Base-by-base conservation (phyloP, 2,888 invertebrate genomes). In the Podotricha telesiphe region DNA sequence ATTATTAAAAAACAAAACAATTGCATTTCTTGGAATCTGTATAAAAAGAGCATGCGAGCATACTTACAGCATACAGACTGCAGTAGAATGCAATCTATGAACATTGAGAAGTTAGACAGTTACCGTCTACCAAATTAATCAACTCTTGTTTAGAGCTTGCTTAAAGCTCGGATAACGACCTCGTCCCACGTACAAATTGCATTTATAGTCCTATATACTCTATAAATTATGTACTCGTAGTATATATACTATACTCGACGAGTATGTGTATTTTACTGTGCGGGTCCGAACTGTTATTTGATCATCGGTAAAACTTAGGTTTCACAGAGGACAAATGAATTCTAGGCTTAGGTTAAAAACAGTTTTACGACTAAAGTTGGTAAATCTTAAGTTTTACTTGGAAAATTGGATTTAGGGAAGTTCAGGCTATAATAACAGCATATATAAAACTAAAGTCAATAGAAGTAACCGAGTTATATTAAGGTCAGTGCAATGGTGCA, bases 81-180 rank as follows among this genome's bases (percentile, higher is more conserved):
- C 42, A 59, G 42, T 45, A n/a, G 47, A 65, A 55, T 69, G 53
- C 65, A 69, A 65, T 69, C 55, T 61, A 48, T 42, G n/a, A 22
- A 55, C 58, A 62, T 65, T 62, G 69, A 51, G 42, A 53, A 61
- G 61, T 69, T 65, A 65, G 65, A 65, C 55, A 69, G 65, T 62
- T 65, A 42, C 62, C 48, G 55, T 55, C 59, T 66, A 42, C 61
- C 20, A 51, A 69, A 69, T 65, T 69, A 69, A 69, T 66, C 61
- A 65, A 62, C 37, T 69, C 51, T 34, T 45, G 59, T 61, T 51
- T 50, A 58, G 48, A 50, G 59, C 28, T 59, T 59, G 58, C 40
- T 17, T 48, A 65, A 56, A 55, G 56, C 34, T 62, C 19, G 11
- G 48, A 56, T 45, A 59, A 59, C 59, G 59, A 59, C 59, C 17